phyloP scores from a whole-genome alignment of 2,797 vertebrate species.

The Emys orbicularis region DNA sequence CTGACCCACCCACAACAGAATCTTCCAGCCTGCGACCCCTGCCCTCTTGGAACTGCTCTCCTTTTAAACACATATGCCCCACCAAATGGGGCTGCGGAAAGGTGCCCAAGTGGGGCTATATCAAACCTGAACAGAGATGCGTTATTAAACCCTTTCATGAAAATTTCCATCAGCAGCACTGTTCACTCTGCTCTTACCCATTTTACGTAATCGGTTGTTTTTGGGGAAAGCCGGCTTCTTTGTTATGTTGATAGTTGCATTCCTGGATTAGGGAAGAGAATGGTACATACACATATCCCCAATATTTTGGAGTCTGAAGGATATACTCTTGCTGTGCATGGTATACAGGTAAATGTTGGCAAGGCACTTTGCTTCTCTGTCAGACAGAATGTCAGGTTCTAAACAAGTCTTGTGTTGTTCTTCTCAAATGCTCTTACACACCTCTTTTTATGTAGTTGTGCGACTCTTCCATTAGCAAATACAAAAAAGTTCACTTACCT shows the following conservation, averaged over 20 bases:
- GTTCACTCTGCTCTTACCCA: not conserved
- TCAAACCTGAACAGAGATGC: not conserved
- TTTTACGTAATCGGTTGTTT: not conserved
- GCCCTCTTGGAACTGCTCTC: not conserved
- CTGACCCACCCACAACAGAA: too few species aligned
- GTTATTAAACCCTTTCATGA: not conserved
- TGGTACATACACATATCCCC: not conserved
- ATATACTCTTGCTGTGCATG: not conserved
- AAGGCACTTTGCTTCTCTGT: not conserved
- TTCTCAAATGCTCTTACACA: not conserved
- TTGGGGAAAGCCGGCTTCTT: not conserved
- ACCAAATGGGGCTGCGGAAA: rapidly evolving
- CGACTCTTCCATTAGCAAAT: slow-evolving; percentile 29
- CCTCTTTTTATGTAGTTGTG: not conserved
- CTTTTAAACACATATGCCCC: not conserved
- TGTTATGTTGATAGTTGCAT: not conserved
- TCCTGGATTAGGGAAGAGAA: not conserved
- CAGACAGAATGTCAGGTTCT: not conserved
- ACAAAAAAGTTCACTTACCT: slow-evolving; percentile 30
- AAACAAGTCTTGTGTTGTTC: rapidly evolving
- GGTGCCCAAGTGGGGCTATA: not conserved
- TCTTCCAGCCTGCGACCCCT: too few species aligned
- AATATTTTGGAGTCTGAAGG: slow-evolving; percentile 3
- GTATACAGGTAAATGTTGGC: not conserved
- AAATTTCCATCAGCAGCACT: not conserved